Conservation (phyloP, 1,140 invertebrate genomes). For the Planococcus citri region DNA sequence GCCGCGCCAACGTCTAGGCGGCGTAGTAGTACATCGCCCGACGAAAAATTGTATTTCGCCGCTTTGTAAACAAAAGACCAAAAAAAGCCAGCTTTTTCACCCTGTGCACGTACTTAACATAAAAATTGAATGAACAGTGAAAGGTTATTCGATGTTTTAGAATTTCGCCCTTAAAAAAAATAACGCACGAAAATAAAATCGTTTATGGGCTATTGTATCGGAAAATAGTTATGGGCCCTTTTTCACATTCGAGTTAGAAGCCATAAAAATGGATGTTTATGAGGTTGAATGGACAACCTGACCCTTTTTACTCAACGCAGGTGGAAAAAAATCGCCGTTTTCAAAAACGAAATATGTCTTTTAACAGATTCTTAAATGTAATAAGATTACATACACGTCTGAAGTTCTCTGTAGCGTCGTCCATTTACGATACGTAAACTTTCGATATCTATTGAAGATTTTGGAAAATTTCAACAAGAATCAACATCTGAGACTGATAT, state of each 20-base stretch:
- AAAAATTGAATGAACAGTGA: neutral
- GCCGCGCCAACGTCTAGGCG: too few relatives aligned
- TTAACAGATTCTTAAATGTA: neutral
- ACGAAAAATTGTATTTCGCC: neutral
- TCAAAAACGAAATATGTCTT: neutral
- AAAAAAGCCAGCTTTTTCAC: neutral
- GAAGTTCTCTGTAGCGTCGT: too few relatives aligned
- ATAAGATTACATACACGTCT: neutral
- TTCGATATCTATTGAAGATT: too few relatives aligned
- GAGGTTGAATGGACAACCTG: neutral
- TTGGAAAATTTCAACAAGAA: too few relatives aligned
- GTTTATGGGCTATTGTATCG: slow-evolving; percentile 2
- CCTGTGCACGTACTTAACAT: slow-evolving; percentile 1
- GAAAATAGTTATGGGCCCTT: neutral
- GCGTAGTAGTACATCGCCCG: neutral
- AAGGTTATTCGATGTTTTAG: slow-evolving; percentile 7
- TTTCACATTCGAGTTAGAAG: slow-evolving; percentile 1
- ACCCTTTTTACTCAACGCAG: neutral
- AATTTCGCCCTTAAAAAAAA: neutral
- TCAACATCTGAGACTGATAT: too few relatives aligned
- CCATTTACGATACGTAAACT: too few relatives aligned
- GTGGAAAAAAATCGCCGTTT: neutral
- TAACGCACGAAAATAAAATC: neutral
- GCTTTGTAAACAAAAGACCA: neutral
- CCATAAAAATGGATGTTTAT: slow-evolving; percentile 7